Base-by-base conservation (phyloP, 2,113 vertebrate genomes). In the Hucho hucho region DNA sequence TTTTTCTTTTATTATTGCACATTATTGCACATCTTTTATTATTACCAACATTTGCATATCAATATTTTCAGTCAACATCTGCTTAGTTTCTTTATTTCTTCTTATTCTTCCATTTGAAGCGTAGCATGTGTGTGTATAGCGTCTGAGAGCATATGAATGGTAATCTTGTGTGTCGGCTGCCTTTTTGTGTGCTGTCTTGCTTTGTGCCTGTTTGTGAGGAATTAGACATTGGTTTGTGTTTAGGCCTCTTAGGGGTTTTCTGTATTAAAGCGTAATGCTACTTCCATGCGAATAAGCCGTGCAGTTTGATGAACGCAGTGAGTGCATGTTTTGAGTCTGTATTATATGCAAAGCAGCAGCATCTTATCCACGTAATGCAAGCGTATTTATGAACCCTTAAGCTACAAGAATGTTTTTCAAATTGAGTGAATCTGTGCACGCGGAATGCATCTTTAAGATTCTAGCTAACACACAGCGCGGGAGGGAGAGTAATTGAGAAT, bases 261-360 rank as follows among this genome's bases (percentile, higher is more conserved):
- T 3, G 80, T 83, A 83, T 88, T 89, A 86, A 90, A 85, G 82
- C 83, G 84, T 91, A 89, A 91, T 89, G 87, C 88, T 53, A 87
- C 84, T 85, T 89, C 87, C 56, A 77, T 79, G 87, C 79, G 77
- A 83, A 88, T 86, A 78, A 87, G 76, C 74, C 82, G 58, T 26
- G 49, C 80, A 75, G 72, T 85, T 68, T 83, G 81, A 90, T 77
- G 79, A 86, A 88, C 78, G 79, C 85, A 85, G 86, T 71, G 80
- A 81, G 83, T 81, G 84, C 84, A 81, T 81, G 85, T 87, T 88
- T 86, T 79, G 79, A 83, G 82, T 74, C 70, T 63, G 79, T 73
- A 61, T 82, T 77, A 79, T 83, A 81, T 80, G 83, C 88, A 81
- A 74, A 47, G 80, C 75, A 70, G 83, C 74, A 69, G 83, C 86